Base-by-base conservation (phyloP, 2,113 vertebrate genomes). In the Rhineura floridana region DNA sequence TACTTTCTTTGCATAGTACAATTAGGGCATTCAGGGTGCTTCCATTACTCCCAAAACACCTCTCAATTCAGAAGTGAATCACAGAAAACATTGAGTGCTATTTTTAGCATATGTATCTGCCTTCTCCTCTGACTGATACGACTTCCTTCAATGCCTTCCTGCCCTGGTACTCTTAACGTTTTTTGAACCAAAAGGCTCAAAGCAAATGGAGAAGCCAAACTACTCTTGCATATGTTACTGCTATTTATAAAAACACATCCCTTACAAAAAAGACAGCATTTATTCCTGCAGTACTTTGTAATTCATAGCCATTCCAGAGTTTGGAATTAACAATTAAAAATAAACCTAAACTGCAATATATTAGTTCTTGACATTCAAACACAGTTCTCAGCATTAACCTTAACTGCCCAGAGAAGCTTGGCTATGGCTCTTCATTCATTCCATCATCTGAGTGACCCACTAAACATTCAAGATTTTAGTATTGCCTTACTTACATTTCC, bases 401-500 rank as follows among this genome's bases (percentile, higher is more conserved):
- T 11, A 52, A n/a, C 13, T 78, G 50, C 12, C 28, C 86, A 30
- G 10, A 77, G 42, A 28, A 87, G 75, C 28, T 1, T 0, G 4
- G 10, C 10, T 44, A n/a, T 2, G 42, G 86, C 8, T 21, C 46
- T n/a, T 4, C 21, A 84, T 59, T 77, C 67, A 48, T 23, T 33
- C 13, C 76, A 83, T 15, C 72, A 11, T 50, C 25, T 15, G 30
- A 70, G 59, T 67, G 11, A 13, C 5, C 2, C 1, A 63, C 63
- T 67, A 30, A 86, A 86, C 0, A 0, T 0, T 28, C 83, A 72
- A 4, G 17, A 67, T 33, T 88, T 80, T 44, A 82, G 44, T 77
- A 72, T 4, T 46, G 50, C 5, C 39, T 84, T 65, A 97, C 99
- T 98, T 94, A 99, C 99, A 84, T 98, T 99, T 96, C 99, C 99